Conservation (phyloP, 2,113 vertebrate species). For the Anolis carolinensis region DNA sequence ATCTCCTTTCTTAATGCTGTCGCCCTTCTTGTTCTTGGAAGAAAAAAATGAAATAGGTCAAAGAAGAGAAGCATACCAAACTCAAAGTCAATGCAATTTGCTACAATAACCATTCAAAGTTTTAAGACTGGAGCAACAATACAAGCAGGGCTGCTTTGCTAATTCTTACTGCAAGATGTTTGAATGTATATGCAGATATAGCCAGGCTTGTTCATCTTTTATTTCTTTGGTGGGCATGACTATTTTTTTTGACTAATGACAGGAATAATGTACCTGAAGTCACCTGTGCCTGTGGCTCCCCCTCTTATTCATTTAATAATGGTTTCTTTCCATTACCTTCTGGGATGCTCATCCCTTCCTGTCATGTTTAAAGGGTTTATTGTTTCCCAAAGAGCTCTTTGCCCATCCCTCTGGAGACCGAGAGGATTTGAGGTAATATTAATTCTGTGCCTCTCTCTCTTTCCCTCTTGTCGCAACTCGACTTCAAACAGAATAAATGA, state of each 20-base stretch:
- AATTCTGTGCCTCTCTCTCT: constrained; percentile 72
- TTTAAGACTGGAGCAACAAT: not conserved
- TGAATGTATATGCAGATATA: constrained; percentile 67
- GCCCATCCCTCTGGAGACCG: constrained; percentile 76
- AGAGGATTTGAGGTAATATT: constrained; percentile 81
- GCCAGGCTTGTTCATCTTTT: constrained; percentile 42
- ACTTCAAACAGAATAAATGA: constrained; percentile 82
- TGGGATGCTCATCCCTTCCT: constrained; percentile 74
- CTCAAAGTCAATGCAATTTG: constrained; percentile 63
- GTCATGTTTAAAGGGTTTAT: constrained; percentile 84
- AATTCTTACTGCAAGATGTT: constrained; percentile 61
- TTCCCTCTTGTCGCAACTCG: constrained; percentile 65
- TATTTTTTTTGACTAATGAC: constrained; percentile 34
- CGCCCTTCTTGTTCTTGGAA: constrained; percentile 38
- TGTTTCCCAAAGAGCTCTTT: constrained; percentile 81
- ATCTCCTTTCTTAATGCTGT: constrained; percentile 59
- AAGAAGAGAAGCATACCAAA: constrained; percentile 65
- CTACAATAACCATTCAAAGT: constrained; percentile 39
- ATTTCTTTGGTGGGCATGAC: not conserved
- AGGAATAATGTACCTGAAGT: constrained; percentile 65
- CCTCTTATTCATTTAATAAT: constrained; percentile 74
- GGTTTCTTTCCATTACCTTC: constrained; percentile 76
- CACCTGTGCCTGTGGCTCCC: constrained; percentile 41
- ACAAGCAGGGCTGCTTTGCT: constrained; percentile 25
- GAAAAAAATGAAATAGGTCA: constrained; percentile 66